These are phyloP conservation scores for Clarias laeviceps DNA, from an alignment of 2,797 vertebrate genomes.

Conservation along the genomic window DNA sequence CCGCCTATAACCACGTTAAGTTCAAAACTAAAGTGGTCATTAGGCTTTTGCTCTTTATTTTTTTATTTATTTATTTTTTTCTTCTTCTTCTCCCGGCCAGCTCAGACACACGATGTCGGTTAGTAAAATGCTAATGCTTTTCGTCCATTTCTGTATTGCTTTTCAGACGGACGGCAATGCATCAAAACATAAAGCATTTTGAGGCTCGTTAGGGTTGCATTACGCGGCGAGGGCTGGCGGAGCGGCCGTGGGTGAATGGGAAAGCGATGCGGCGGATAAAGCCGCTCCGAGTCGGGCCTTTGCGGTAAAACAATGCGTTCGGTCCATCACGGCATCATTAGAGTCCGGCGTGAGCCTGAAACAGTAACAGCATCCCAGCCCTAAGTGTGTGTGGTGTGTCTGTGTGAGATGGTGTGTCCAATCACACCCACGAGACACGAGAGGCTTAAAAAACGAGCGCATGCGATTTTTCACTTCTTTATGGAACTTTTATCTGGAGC, in stretches of 20 bases:
- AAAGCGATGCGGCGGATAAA: conserved; percentile 80
- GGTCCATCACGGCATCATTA: conserved; percentile 55
- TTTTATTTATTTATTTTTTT: conserved; percentile 28
- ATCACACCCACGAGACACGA: conserved; percentile 47
- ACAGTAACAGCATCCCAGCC: conserved; percentile 48
- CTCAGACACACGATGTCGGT: conserved; percentile 52
- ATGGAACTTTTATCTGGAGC: conserved; percentile 8
- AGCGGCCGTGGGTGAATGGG: conserved; percentile 80
- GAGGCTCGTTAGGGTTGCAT: conserved; percentile 83
- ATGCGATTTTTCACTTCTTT: background rate
- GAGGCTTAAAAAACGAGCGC: background rate
- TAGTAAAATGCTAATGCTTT: conserved; percentile 71
- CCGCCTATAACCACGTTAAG: conserved; percentile 76
- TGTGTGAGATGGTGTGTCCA: conserved; percentile 39
- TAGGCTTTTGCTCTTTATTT: conserved; percentile 63
- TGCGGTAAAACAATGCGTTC: conserved; percentile 63
- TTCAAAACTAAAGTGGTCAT: conserved; percentile 83
- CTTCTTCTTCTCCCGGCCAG: conserved; percentile 41
- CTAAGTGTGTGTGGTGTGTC: conserved; percentile 40
- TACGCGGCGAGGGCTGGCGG: conserved; percentile 72
- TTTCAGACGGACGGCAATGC: conserved; percentile 80
- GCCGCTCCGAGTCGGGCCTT: conserved; percentile 70
- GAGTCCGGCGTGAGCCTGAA: conserved; percentile 43
- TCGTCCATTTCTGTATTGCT: conserved; percentile 81
- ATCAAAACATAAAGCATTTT: conserved; percentile 82